Percentiles rank a stretch among this genome's conserved stretches.
These are phyloP conservation scores for Matsumyia berberina DNA, from an alignment of 2,888 invertebrate species.

Conservation along the genomic window DNA sequence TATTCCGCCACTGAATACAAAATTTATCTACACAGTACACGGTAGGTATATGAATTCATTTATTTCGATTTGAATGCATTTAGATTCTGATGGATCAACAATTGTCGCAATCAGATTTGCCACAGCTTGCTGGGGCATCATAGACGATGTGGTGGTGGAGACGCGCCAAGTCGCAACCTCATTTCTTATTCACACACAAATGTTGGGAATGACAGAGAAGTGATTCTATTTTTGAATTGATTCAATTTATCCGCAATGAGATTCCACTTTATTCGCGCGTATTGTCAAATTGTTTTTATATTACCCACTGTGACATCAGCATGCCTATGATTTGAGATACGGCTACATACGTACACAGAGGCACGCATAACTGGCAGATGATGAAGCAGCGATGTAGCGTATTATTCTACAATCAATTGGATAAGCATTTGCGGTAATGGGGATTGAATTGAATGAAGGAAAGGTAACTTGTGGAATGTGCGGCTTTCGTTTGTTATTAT, in stretches of 20 bases:
- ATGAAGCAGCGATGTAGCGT: slow-evolving; percentile 5
- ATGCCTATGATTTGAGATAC: neutral
- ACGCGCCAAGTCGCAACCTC: slow-evolving; percentile 21
- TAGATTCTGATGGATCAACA: slow-evolving; percentile 66
- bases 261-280: slow-evolving; percentile 52
- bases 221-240: slow-evolving; percentile 65
- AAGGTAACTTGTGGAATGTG: neutral
- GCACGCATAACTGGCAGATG: slow-evolving; percentile 2
- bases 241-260: slow-evolving; percentile 65
- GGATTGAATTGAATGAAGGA: slow-evolving; percentile 8
- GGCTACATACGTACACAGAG: neutral
- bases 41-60: slow-evolving; percentile 53
- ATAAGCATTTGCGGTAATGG: slow-evolving; percentile 9
- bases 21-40: slow-evolving; percentile 58
- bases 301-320: slow-evolving; percentile 35
- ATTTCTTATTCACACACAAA: slow-evolving; percentile 32
- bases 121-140: slow-evolving; percentile 31
- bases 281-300: slow-evolving; percentile 62
- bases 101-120: slow-evolving; percentile 64
- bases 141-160: neutral
- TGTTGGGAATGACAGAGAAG: slow-evolving; percentile 6
- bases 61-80: slow-evolving; percentile 57
- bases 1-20: slow-evolving; percentile 54
- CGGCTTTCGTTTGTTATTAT: too few relatives aligned
- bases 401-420: slow-evolving; percentile 10